phyloP scores from a whole-genome alignment of 2,797 vertebrate species.

The Cynodonichthys magdalenae region DNA sequence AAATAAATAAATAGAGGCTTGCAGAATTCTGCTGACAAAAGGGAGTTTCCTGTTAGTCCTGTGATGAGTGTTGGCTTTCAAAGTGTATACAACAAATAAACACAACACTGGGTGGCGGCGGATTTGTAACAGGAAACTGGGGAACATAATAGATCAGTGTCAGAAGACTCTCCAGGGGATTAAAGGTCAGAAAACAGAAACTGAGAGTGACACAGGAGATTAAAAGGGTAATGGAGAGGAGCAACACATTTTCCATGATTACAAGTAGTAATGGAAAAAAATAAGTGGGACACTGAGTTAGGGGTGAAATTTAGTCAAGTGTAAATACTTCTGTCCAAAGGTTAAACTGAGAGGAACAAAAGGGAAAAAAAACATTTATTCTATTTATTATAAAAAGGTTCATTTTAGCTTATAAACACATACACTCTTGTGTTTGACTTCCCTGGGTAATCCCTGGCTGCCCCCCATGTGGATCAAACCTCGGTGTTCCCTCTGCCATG shows the following conservation, averaged over 20 bases:
- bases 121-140: slow-evolving; percentile 38
- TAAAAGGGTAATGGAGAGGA: background rate
- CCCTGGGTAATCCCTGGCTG: slow-evolving; percentile 43
- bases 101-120: slow-evolving; percentile 19
- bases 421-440: slow-evolving; percentile 1
- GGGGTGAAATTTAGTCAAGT: too few relatives aligned
- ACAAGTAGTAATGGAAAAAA: background rate
- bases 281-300: background rate
- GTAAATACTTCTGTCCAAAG: background rate
- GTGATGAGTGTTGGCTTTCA: slow-evolving; percentile 42
- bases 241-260: background rate
- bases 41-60: slow-evolving; percentile 24
- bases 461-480: slow-evolving; percentile 25
- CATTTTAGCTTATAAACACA: too few relatives aligned
- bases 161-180: slow-evolving; percentile 9
- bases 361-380: too few relatives aligned
- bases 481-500: slow-evolving; percentile 44
- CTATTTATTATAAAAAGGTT: too few relatives aligned
- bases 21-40: slow-evolving; percentile 17
- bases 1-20: slow-evolving; percentile 9
- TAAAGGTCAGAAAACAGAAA: slow-evolving; percentile 21
- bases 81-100: slow-evolving; percentile 45
- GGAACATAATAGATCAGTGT: slow-evolving; percentile 25
- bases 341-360: background rate
- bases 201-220: slow-evolving; percentile 4